A percentile compares a stretch with the other conserved stretches of the same genome.
Conservation (phyloP, 2,888 invertebrate genomes). For the Gortyna flavago region DNA sequence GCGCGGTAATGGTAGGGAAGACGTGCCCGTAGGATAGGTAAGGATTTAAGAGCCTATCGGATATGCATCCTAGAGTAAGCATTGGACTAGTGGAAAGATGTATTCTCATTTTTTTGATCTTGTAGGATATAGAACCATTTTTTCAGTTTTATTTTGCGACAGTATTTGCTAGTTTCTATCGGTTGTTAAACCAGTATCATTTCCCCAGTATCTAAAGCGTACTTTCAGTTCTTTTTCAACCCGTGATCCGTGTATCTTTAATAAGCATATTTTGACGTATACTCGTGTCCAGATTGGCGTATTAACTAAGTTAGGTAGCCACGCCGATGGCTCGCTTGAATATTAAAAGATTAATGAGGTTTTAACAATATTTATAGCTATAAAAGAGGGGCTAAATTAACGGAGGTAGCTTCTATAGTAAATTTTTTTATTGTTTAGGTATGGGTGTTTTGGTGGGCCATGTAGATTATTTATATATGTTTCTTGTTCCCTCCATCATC, state of each 20-base stretch:
- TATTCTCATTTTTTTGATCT: no score
- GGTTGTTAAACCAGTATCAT: constrained; percentile 2
- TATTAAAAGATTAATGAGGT: constrained; percentile 66
- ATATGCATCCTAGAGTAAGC: no score
- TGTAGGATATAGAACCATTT: neutral
- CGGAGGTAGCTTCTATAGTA: constrained; percentile 45
- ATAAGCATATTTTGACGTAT: constrained; percentile 34
- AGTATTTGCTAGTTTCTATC: neutral
- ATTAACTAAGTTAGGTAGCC: constrained; percentile 49
- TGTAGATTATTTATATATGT: constrained; percentile 50
- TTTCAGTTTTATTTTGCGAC: neutral
- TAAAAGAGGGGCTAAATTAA: constrained; percentile 55
- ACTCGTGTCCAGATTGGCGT: constrained; percentile 43
- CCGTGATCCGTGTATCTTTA: constrained; percentile 26
- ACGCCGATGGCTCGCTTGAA: constrained; percentile 47
- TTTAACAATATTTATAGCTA: constrained; percentile 63
- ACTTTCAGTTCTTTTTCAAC: constrained; percentile 7
- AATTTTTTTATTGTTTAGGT: constrained; percentile 42
- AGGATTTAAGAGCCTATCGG: no score
- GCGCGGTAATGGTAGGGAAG: no score
- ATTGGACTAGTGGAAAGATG: no score
- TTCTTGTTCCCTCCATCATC: constrained; percentile 24
- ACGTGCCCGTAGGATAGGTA: no score
- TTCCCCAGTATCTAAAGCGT: constrained; percentile 4
- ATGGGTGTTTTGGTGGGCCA: constrained; percentile 30